phyloP scores from a whole-genome alignment of 2,797 vertebrate species.

The Saguinus oedipus region DNA sequence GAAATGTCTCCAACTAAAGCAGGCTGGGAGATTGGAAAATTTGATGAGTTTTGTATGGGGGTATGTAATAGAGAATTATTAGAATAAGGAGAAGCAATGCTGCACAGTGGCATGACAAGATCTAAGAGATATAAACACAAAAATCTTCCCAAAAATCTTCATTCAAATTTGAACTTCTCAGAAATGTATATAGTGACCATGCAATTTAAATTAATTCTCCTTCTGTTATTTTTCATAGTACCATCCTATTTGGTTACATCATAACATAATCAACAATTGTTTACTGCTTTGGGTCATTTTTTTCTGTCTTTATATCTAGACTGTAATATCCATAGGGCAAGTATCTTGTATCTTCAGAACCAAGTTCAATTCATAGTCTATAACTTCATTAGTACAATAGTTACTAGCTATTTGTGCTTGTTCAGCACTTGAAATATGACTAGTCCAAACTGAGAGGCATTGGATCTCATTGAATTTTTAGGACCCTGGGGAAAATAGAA shows the following conservation, averaged over 20 bases:
- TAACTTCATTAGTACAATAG: not conserved
- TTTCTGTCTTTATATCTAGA: not conserved
- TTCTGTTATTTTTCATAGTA: not conserved
- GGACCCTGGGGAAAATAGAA: not conserved
- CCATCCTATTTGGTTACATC: not conserved
- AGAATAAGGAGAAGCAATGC: not conserved
- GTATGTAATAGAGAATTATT: not conserved
- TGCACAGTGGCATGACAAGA: not conserved
- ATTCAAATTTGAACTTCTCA: not conserved
- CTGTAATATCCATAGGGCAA: not conserved
- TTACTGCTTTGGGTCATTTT: not conserved
- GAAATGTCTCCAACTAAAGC: constrained; percentile 25
- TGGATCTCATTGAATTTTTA: not conserved
- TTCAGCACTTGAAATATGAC: not conserved
- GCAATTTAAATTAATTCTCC: not conserved
- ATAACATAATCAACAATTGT: not conserved
- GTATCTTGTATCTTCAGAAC: not conserved
- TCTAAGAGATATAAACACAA: not conserved
- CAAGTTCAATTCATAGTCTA: not conserved
- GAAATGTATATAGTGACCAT: not conserved
- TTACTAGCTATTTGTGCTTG: not conserved
- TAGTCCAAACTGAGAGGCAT: not conserved
- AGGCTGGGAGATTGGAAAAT: not conserved
- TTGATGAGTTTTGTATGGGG: not conserved
- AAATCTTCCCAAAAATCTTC: not conserved